Percentiles rank a stretch among this genome's conserved stretches.
Conservation (phyloP, 2,797 vertebrate species). For the Limosa lapponica region DNA sequence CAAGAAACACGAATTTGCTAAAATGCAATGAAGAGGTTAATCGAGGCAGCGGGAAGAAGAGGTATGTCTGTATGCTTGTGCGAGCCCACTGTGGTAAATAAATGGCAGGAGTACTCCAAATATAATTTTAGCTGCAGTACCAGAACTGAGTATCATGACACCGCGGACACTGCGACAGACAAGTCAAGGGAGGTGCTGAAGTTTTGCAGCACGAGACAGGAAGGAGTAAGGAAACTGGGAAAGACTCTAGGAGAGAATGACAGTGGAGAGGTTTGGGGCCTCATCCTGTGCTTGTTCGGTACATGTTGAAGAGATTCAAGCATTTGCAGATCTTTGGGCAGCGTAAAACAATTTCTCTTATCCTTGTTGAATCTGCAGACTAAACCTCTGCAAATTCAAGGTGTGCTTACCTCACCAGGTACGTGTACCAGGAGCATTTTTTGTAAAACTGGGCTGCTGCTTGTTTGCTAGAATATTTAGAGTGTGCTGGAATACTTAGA, state of each 20-base stretch:
- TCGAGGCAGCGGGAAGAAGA: background rate
- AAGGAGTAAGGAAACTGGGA: background rate
- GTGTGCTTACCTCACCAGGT: background rate
- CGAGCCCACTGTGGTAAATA: background rate
- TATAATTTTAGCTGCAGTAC: background rate
- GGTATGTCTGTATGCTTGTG: background rate
- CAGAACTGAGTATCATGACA: background rate
- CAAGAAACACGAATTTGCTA: background rate
- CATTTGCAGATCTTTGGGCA: background rate
- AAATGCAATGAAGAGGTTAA: background rate
- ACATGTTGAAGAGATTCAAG: background rate
- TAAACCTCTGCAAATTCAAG: background rate
- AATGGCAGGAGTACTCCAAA: background rate
- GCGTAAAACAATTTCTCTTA: fast-evolving
- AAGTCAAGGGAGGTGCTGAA: background rate
- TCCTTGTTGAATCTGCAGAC: background rate
- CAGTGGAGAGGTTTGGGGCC: background rate
- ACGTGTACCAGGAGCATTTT: fast-evolving
- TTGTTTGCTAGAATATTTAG: background rate
- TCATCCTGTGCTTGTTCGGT: background rate
- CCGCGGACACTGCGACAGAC: background rate
- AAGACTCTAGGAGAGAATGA: background rate
- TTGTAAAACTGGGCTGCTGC: background rate
- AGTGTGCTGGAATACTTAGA: background rate
- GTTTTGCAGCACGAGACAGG: background rate